Conservation (phyloP, 2,797 vertebrate genomes). For the Heterohyrax brucei region DNA sequence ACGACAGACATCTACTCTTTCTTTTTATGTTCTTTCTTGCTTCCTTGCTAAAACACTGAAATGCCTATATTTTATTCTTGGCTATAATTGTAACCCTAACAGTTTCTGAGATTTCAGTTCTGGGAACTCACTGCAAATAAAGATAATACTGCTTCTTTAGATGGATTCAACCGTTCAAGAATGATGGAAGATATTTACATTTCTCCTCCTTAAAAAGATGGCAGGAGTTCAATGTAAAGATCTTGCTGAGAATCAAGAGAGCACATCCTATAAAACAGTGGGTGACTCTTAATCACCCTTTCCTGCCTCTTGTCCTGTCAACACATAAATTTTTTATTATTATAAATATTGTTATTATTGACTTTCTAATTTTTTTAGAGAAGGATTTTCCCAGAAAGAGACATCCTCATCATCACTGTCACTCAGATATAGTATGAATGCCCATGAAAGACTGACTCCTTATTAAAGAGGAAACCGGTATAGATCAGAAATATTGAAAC, state of each 20-base stretch:
- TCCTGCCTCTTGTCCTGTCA: background rate
- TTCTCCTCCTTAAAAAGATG: background rate
- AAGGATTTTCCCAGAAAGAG: background rate
- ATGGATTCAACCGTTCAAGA: background rate
- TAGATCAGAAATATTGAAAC: background rate
- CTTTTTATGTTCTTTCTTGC: background rate
- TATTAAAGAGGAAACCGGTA: background rate
- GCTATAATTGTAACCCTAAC: background rate
- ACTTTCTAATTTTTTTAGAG: background rate
- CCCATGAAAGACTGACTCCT: background rate
- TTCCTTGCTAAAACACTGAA: background rate
- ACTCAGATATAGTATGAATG: background rate
- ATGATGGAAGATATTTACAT: background rate
- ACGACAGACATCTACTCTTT: background rate
- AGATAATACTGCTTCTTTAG: background rate
- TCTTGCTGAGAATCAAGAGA: background rate
- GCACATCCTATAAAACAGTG: background rate
- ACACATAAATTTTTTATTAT: background rate
- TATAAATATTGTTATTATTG: background rate
- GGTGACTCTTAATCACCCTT: background rate
- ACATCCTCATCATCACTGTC: background rate
- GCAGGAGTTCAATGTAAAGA: background rate
- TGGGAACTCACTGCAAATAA: background rate
- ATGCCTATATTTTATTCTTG: background rate
- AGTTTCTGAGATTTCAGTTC: background rate